Evolutionary conservation across 2,888 invertebrate genomes (phyloP).

Genomic region (Drosophila subsilvestris): DNA sequence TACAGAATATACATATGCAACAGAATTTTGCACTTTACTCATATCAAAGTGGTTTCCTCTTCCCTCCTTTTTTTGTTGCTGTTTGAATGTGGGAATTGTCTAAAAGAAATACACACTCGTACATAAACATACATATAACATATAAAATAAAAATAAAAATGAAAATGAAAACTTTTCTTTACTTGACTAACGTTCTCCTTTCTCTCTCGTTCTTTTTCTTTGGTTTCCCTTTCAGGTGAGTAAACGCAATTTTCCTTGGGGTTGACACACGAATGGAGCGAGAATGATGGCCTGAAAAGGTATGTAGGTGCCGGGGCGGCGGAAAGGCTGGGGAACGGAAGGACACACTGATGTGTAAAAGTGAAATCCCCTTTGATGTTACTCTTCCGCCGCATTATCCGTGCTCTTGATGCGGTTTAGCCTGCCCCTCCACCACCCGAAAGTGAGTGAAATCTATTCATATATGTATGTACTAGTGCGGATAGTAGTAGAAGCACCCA

Average conservation of each 20-base stretch:
- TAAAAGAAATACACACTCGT: constrained; percentile 4
- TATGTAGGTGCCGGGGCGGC: background rate
- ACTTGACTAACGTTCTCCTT: constrained; percentile 29
- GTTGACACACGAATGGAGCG: background rate
- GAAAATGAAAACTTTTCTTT: constrained; percentile 44
- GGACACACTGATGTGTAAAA: constrained; percentile 58
- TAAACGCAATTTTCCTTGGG: constrained; percentile 63
- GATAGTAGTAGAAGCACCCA: background rate
- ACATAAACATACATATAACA: constrained; percentile 13
- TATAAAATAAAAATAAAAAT: constrained; percentile 1
- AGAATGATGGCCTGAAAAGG: background rate
- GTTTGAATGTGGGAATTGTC: constrained; percentile 25
- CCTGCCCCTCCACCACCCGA: constrained; percentile 13
- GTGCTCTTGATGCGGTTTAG: constrained; percentile 18
- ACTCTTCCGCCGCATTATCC: background rate
- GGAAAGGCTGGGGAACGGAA: background rate
- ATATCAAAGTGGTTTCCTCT: constrained; percentile 49
- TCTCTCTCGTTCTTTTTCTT: constrained; percentile 19
- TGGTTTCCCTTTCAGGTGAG: constrained; percentile 69
- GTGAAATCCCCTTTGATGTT: constrained; percentile 66
- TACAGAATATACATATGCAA: constrained; percentile 54
- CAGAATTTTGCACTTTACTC: constrained; percentile 71
- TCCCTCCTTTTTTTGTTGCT: constrained; percentile 14
- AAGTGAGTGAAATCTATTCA: constrained; percentile 1
- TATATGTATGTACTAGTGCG: background rate